Evolutionary conservation across 1,140 invertebrate genomes (phyloP).

Genomic region (Sinella curviseta): DNA sequence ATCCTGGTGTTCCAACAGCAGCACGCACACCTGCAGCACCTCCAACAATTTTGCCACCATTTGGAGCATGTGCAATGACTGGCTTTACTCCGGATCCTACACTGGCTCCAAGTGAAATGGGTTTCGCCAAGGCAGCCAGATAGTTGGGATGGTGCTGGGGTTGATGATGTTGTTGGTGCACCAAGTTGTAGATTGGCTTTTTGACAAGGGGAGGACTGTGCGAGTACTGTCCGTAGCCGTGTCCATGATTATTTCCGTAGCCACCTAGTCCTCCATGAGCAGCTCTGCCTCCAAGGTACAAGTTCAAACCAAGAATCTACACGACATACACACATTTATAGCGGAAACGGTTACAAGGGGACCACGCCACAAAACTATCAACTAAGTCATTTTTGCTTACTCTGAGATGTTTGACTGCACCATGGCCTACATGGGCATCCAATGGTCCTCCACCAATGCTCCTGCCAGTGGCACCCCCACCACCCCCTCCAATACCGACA

Average conservation of each 20-base stretch:
- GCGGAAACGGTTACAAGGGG: no score
- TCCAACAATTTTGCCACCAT: neutral
- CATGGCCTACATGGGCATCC: neutral
- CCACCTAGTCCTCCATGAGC: neutral
- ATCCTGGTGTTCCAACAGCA: neutral
- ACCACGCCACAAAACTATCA: neutral
- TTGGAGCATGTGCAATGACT: neutral
- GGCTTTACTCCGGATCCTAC: neutral
- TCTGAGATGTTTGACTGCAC: neutral
- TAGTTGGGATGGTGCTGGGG: no score
- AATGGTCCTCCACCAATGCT: neutral
- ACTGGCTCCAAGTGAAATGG: neutral
- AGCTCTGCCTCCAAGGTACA: slow-evolving; percentile 11
- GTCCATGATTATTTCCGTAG: neutral
- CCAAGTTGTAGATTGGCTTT: neutral
- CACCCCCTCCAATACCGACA: neutral
- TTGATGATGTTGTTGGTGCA: neutral
- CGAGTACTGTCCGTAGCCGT: neutral
- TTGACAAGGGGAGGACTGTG: neutral
- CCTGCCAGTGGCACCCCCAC: neutral
- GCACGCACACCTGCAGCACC: neutral
- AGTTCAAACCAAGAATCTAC: slow-evolving; percentile 6
- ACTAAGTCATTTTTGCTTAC: neutral
- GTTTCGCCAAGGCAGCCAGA: neutral
- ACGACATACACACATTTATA: no score